Evolutionary conservation across 2,797 vertebrate species (phyloP), one percentile per base, ranked within the genome.

Genomic region (Rhinella marina): DNA sequence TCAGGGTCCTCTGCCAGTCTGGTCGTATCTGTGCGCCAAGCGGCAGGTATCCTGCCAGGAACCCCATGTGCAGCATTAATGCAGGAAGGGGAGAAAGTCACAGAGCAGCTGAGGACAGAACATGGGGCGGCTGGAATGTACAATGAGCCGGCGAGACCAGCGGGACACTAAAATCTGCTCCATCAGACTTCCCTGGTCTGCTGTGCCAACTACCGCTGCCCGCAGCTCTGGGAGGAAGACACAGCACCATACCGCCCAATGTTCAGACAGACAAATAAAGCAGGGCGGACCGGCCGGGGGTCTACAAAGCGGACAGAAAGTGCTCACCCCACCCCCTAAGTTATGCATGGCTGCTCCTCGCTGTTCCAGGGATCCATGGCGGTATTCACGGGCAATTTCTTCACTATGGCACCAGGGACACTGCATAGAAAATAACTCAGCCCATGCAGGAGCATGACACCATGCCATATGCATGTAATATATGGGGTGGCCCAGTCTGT

Each of bases 41-140:
- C 66, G 17, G 27, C 7, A 29, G 41, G 57, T 7, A 13, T 14
- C 61, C 29, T 19, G 61, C 62, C 62, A 68, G 50, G 82, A 23
- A 14, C 29, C 11, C 54, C 82, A 75, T 84, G 68, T 87, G 48
- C 66, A 19, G 72, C 79, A 25, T 68, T 82, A 82, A 87, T 76
- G 61, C 48, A 77, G 79, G 83, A 88, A 64, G 84, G 52, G 23
- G 27, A 81, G 25, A 76, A n/a, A 29, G 77, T 76, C 77, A 48
- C 50, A 59, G 52, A n/a, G 54, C 54, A 41, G 56, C 56, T 61
- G 52, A 72, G 62, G 62, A 82, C 81, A 52, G 78, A 16, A 52
- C 81, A 68, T 11, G 0, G 29, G 32, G 59, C 17, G 19, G 21
- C 81, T 12, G 52, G 81, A 68, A 68, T 68, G 41, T 82, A 68